Conservation (phyloP, 2,113 vertebrate genomes). For the Dipodomys ordii region DNA sequence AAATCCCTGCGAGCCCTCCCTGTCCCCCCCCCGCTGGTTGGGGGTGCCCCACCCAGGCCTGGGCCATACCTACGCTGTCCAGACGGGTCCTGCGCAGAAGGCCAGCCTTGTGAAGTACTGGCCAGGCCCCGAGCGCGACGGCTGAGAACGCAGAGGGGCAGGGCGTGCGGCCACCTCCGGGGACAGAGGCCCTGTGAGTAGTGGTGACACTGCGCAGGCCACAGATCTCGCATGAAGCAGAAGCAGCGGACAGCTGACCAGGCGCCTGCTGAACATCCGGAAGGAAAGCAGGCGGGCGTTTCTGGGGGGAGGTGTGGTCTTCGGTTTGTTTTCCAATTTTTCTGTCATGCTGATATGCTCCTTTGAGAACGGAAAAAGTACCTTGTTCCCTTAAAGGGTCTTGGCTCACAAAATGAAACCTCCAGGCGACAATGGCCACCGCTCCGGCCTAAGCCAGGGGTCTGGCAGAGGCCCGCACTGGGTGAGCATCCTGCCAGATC, state of each 20-base stretch:
- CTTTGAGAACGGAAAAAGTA: background rate
- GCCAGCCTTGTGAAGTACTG: background rate
- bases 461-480: rapidly evolving
- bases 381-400: background rate
- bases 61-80: rapidly evolving
- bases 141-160: too few species aligned
- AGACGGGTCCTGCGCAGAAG: background rate
- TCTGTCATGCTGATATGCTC: background rate
- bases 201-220: rapidly evolving
- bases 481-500: background rate
- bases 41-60: background rate
- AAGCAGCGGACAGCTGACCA: rapidly evolving
- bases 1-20: background rate
- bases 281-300: rapidly evolving
- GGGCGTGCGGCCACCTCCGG: too few species aligned
- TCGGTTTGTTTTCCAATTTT: background rate
- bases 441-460: rapidly evolving
- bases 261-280: too few species aligned
- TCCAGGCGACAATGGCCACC: background rate
- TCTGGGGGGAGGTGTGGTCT: background rate
- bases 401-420: background rate
- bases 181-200: too few species aligned
- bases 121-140: too few species aligned
- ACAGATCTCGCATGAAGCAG: rapidly evolving
- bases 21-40: too few species aligned